Conservation (phyloP, 2,888 invertebrate genomes). For the Synergus laeviventris region DNA sequence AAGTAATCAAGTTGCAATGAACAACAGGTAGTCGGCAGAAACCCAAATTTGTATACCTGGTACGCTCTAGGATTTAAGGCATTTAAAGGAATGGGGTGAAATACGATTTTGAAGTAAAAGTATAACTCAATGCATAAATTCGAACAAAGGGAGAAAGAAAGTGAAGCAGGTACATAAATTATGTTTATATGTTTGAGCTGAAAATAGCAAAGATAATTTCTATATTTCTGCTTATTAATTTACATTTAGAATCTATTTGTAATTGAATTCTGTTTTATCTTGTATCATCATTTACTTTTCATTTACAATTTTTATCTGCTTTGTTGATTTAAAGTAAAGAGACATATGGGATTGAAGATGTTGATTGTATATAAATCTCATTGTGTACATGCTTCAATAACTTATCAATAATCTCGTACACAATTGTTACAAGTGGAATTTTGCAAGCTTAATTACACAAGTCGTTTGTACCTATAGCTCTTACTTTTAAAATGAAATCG, state of each 20-base stretch:
- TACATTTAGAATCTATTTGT: not conserved
- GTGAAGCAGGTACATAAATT: not conserved
- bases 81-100: not conserved
- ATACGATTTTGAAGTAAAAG: not conserved
- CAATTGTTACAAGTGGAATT: not conserved
- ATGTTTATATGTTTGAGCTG: not conserved
- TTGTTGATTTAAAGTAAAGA: not conserved
- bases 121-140: not conserved
- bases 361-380: not conserved
- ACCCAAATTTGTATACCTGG: not conserved
- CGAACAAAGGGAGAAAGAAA: not conserved
- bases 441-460: not conserved
- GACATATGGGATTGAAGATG: not conserved
- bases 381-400: not conserved
- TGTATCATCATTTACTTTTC: not conserved
- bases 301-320: not conserved
- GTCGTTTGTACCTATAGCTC: not conserved
- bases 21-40: not conserved
- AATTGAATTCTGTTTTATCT: not conserved
- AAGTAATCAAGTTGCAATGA: not conserved
- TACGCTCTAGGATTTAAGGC: not conserved
- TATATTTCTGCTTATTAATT: too few relatives aligned
- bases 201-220: too few relatives aligned
- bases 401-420: not conserved
- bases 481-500: not conserved